A percentile compares a stretch with the other conserved stretches of the same genome.
Conservation (phyloP, 2,888 invertebrate species). For the Orchesellides sinensis region DNA sequence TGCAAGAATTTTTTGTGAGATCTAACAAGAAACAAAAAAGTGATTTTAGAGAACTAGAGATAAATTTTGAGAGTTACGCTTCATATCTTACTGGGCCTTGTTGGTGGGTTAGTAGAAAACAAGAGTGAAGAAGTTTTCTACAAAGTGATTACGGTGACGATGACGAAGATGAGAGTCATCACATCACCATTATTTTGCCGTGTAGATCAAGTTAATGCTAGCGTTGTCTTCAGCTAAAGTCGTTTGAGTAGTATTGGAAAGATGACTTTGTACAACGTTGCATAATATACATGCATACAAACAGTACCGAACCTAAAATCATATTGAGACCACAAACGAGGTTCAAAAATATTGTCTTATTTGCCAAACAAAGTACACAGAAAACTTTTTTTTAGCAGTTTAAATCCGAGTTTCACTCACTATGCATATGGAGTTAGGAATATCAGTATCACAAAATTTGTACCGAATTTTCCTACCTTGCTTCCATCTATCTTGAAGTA, state of each 20-base stretch:
- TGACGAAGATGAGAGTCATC: slow-evolving; percentile 37
- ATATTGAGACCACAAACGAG: slow-evolving; percentile 57
- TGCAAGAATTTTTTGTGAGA: too few relatives aligned
- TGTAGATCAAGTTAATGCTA: neutral
- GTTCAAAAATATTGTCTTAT: slow-evolving; percentile 40
- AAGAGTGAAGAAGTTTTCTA: slow-evolving; percentile 46
- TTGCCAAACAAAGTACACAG: slow-evolving; percentile 21
- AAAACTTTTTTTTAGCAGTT: neutral
- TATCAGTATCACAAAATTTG: neutral
- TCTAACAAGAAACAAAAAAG: too few relatives aligned
- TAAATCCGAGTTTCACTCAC: too few relatives aligned
- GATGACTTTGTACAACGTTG: slow-evolving; percentile 15
- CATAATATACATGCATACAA: slow-evolving; percentile 17
- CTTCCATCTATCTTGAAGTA: too few relatives aligned
- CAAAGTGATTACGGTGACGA: slow-evolving; percentile 48
- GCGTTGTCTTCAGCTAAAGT: slow-evolving; percentile 39
- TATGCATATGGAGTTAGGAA: too few relatives aligned
- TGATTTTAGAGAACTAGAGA: too few relatives aligned
- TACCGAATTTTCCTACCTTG: neutral
- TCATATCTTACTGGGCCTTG: too few relatives aligned
- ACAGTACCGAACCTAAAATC: slow-evolving; percentile 44
- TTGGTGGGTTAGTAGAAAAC: slow-evolving; percentile 24
- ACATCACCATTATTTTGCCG: too few relatives aligned
- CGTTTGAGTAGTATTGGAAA: slow-evolving; percentile 31
- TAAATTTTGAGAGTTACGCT: too few relatives aligned